phyloP scores from a whole-genome alignment of 2,113 vertebrate species.

The Reinhardtius hippoglossoides region DNA sequence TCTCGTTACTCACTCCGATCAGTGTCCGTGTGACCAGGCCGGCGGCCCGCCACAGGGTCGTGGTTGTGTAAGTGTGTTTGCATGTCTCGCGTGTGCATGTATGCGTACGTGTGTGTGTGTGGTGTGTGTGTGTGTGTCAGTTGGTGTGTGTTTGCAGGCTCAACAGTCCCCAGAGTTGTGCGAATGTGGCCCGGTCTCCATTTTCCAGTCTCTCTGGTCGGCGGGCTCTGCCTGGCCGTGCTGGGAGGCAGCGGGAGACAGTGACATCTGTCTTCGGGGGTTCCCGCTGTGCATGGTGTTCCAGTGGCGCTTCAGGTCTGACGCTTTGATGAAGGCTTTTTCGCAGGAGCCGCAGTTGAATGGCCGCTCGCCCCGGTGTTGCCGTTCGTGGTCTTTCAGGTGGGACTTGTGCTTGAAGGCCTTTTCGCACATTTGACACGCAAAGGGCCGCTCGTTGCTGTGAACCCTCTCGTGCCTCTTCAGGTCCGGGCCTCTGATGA shows the following conservation, averaged over 20 bases:
- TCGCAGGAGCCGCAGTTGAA: constrained; percentile 97
- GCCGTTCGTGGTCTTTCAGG: constrained; percentile 97
- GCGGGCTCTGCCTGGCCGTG: constrained; percentile 88
- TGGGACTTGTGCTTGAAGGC: constrained; percentile 99
- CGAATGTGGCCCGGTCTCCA: constrained; percentile 80
- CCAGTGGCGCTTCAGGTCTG: constrained; percentile 97
- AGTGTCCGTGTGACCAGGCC: constrained; percentile 72
- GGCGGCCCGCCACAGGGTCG: constrained; percentile 48
- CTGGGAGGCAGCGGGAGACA: constrained; percentile 87
- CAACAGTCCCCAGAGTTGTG: constrained; percentile 78
- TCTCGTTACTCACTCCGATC: constrained; percentile 81
- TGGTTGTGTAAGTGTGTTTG: constrained; percentile 32
- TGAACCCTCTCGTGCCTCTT: constrained; percentile 98
- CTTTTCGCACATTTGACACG: constrained; percentile 97
- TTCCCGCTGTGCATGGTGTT: constrained; percentile 98
- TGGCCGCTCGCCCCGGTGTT: constrained; percentile 96
- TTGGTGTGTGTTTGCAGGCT: constrained; percentile 28
- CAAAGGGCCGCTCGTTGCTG: constrained; percentile 97
- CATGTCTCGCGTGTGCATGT: neutral
- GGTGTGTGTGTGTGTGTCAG: constrained; percentile 10
- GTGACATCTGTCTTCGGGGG: constrained; percentile 93
- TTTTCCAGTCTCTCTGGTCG: constrained; percentile 91
- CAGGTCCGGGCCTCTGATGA: constrained; percentile 95
- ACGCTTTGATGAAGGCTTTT: constrained; percentile 98
- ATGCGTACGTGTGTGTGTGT: neutral